Base-by-base conservation (phyloP, 1,140 invertebrate species). In the Drosophila chauvacae region DNA sequence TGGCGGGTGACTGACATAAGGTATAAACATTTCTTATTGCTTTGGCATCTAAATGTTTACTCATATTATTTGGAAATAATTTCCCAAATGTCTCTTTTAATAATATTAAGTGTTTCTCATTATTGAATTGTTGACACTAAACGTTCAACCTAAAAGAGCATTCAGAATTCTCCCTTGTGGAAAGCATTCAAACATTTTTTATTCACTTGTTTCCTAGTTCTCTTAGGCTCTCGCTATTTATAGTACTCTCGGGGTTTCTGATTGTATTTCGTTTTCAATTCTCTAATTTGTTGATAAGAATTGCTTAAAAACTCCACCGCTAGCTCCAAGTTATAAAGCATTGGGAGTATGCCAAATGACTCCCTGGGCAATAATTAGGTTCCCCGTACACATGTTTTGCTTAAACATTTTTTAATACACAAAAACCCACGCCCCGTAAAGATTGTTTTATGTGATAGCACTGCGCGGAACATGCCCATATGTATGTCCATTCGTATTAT, bases 361-460 rank as follows among this genome's bases (percentile, higher is more conserved):
- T 77, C 55, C 20, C 33, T 41, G 10, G 53, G 11, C 28, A 78
- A 51, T 39, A 59, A 59, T 47, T 61, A 47, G 41, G 30, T 37
- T 41, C 14, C 1, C 26, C 53, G 37, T 23, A 39, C 75, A 78
- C 47, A 71, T 78, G 76, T 71, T 78, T 50, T 62, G 45, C 28
- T 60, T 18, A 14, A 57, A 47, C 26, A 28, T 11, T 26, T 30
- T 41, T 18, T 28, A 51, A 42, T 39, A 55, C 33, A 51, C 20
- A 65, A 68, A 65, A 60, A 48, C 55, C 55, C 41, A 82, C 84
- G 82, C 75, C 68, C 72, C 77, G 58, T 55, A 69, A 78, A 82
- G 69, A 87, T 88, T 57, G 55, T 77, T 74, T 66, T 44, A 53
- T 47, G 62, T 30, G 84, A 87, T 88, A 87, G 81, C 60, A 28